A percentile compares a stretch with the other conserved stretches of the same genome.
These are phyloP conservation scores for Elysia crispata DNA, from an alignment of 2,888 invertebrate species.

Conservation along the genomic window DNA sequence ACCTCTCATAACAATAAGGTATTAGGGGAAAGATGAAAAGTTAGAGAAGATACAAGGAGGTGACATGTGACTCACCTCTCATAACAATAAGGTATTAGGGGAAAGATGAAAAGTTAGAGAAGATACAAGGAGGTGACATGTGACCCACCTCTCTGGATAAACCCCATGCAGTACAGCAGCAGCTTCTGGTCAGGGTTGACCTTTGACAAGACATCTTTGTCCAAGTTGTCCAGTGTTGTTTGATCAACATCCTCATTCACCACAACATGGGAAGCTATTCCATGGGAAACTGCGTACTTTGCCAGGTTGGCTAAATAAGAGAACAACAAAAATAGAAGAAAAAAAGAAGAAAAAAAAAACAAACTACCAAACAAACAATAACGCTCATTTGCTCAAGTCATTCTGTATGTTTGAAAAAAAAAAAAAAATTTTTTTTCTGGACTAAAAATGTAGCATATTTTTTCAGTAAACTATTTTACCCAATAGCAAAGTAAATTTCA, in stretches of 20 bases:
- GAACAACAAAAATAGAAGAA: not conserved
- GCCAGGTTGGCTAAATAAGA: constrained; percentile 49
- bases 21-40: no score
- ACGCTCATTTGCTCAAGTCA: no score
- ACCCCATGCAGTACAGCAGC: constrained; percentile 57
- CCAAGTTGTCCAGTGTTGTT: constrained; percentile 61
- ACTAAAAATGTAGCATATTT: not conserved
- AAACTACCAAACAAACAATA: not conserved
- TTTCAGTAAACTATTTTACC: no score
- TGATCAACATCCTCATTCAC: constrained; percentile 53
- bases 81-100: no score
- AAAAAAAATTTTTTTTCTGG: constrained; percentile 5
- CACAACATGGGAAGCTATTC: constrained; percentile 38
- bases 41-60: no score
- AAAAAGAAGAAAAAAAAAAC: constrained; percentile 2
- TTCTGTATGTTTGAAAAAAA: not conserved
- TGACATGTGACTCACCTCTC: no score
- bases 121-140: no score
- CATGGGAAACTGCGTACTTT: constrained; percentile 47
- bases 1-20: no score
- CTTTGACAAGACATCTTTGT: constrained; percentile 56
- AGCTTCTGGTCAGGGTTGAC: constrained; percentile 47
- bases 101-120: no score
- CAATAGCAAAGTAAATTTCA: no score
- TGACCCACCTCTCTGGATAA: constrained; percentile 53